phyloP scores from a whole-genome alignment of 2,113 vertebrate species.

The Rhabdomys dilectus region DNA sequence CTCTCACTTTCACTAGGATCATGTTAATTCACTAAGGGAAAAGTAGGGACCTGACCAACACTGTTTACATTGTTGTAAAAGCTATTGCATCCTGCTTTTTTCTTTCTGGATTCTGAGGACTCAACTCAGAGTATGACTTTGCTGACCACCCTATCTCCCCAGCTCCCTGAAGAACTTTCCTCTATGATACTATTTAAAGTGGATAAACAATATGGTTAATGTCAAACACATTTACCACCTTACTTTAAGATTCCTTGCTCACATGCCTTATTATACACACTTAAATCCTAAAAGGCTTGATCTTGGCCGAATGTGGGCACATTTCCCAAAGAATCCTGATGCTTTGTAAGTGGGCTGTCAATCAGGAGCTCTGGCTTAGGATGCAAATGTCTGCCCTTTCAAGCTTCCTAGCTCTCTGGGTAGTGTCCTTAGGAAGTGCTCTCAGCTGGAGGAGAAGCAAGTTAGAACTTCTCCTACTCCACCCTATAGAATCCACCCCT shows the following conservation, averaged over 20 bases:
- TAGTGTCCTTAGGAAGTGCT: not conserved
- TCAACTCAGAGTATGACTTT: not conserved
- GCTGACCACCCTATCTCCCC: not conserved
- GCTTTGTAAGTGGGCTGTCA: not conserved
- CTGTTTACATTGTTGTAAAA: no score
- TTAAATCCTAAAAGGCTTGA: not conserved
- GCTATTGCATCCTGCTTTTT: rapidly evolving
- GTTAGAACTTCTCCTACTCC: not conserved
- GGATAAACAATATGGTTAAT: not conserved
- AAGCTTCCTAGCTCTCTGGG: not conserved
- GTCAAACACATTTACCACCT: not conserved
- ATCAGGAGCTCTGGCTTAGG: not conserved
- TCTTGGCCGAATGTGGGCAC: not conserved
- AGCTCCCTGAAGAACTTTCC: not conserved
- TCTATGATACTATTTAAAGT: conserved; percentile 10
- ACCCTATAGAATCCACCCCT: not conserved
- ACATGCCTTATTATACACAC: not conserved
- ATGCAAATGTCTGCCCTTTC: not conserved
- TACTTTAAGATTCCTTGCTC: conserved; percentile 2
- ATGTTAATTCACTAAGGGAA: not conserved
- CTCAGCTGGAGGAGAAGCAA: not conserved
- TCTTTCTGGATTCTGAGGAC: not conserved
- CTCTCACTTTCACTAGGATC: not conserved
- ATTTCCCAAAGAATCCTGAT: not conserved
- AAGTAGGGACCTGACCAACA: not conserved